A percentile compares a stretch with the other conserved stretches of the same genome.
phyloP scores from a whole-genome alignment of 2,797 vertebrate genomes.

The Malurus leucopterus region DNA sequence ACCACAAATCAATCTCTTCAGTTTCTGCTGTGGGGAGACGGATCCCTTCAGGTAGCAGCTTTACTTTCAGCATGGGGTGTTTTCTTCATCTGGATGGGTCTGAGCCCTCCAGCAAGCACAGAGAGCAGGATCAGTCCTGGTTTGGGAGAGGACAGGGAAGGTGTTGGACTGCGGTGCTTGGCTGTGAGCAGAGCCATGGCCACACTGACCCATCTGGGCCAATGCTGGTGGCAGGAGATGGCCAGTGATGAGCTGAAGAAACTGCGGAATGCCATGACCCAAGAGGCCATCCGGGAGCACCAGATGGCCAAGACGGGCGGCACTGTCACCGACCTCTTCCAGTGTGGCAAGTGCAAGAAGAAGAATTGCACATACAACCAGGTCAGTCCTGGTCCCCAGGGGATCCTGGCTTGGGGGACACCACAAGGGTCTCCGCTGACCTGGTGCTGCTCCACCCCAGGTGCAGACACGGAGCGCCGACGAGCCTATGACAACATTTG shows the following conservation, averaged over 20 bases:
- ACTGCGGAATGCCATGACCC: constrained; percentile 89
- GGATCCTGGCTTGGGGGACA: not conserved
- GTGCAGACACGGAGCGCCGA: constrained; percentile 97
- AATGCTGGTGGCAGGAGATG: constrained; percentile 84
- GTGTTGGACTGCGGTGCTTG: not conserved
- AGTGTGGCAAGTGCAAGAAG: constrained; percentile 94
- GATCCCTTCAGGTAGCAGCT: not conserved
- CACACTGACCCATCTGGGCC: not conserved
- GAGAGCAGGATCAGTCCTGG: not conserved
- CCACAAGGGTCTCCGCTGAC: not conserved
- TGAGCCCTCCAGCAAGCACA: not conserved
- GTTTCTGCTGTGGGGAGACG: not conserved
- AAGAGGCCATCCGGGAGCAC: constrained; percentile 96
- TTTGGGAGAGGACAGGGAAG: not conserved
- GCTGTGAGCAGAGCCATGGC: not conserved
- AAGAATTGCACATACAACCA: constrained; percentile 98
- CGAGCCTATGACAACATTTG: constrained; percentile 98
- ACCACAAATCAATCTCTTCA: not conserved
- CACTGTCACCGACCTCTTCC: constrained; percentile 90
- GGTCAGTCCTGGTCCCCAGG: constrained; percentile 58
- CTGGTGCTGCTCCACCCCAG: constrained; percentile 36
- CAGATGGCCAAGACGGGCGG: constrained; percentile 97
- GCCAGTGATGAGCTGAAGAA: constrained; percentile 94
- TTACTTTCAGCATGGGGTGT: not conserved
- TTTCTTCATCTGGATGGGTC: not conserved